Evolutionary conservation across 1,140 invertebrate genomes (phyloP).

Genomic region (Physella acuta): DNA sequence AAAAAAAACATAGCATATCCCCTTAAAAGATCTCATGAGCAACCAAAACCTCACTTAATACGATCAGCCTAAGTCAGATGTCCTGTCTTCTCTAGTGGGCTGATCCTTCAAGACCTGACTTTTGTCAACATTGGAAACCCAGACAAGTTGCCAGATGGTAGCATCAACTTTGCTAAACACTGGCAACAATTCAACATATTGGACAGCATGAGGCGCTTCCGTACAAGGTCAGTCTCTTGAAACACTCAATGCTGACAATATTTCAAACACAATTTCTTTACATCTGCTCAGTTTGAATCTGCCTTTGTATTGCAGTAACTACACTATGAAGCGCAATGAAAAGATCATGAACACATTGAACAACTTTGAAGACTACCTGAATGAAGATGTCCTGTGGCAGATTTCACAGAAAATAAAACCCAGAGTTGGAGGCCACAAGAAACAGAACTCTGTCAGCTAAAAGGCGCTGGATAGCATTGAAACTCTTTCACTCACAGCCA

Average conservation of each 20-base stretch:
- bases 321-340: constrained; percentile 75
- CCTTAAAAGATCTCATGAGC: too few relatives aligned
- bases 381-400: constrained; percentile 97
- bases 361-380: constrained; percentile 92
- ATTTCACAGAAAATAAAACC: constrained; percentile 95
- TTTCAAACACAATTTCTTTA: too few relatives aligned
- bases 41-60: too few relatives aligned
- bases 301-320: constrained; percentile 58
- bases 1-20: too few relatives aligned
- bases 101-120: constrained; percentile 97
- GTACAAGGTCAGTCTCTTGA: constrained; percentile 77
- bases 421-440: constrained; percentile 54
- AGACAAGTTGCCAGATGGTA: constrained; percentile 80
- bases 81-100: constrained; percentile 76
- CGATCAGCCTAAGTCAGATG: too few relatives aligned
- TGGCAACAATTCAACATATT: constrained; percentile 98
- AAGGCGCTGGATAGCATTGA: too few relatives aligned
- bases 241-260: too few relatives aligned
- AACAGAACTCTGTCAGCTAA: constrained; percentile 26
- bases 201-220: constrained; percentile 95
- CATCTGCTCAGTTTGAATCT: neutral
- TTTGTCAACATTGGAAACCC: constrained; percentile 98
- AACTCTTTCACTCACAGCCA: too few relatives aligned
- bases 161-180: constrained; percentile 91
- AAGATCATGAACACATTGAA: constrained; percentile 93